Base-by-base conservation (phyloP, 2,113 vertebrate species). In the Lepisosteus osseus region DNA sequence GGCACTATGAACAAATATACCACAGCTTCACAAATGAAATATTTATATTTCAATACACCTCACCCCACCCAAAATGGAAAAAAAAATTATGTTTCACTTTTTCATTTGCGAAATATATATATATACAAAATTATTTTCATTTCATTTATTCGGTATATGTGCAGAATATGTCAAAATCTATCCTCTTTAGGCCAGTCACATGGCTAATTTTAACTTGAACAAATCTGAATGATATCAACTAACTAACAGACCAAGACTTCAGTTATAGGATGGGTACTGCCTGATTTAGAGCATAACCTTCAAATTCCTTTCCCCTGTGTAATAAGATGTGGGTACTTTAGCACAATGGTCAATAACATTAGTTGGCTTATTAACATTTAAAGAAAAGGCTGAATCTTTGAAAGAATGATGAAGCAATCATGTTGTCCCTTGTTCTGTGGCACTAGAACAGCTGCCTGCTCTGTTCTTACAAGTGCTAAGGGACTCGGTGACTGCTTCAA, bases 401-500 rank as follows among this genome's bases (percentile, higher is more conserved):
- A 51, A 51, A 51, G 47, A 51, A 9, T 61, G 69, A n/a, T 54
- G 69, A 29, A 14, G 13, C 4, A 11, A 42, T 71, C 42, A 54
- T 45, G 51, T 29, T 9, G 15, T 62, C 45, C 61, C 69, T 51
- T 51, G 47, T 51, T 51, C 8, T 9, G 9, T 9, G 47, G 47
- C 47, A 5, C 4, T 59, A 63, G 15, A 61, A 41, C 7, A 7
- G 44, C 59, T 62, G 17, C 47, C 47, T 5, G 47, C 15, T 8
- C 70, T 76, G 9, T 80, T 82, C 85, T 83, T 85, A 79, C 56
- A 72, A 75, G 6, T 29, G 65, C 63, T 43, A 29, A 78, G 75
- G 82, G 84, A 80, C 64, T 72, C 14, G 73, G 43, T 41, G 41
- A 11, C 59, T 29, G 15, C 83, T 88, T 84, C 72, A 82, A 80